phyloP scores from a whole-genome alignment of 2,113 vertebrate genomes.

The Oceanites oceanicus region DNA sequence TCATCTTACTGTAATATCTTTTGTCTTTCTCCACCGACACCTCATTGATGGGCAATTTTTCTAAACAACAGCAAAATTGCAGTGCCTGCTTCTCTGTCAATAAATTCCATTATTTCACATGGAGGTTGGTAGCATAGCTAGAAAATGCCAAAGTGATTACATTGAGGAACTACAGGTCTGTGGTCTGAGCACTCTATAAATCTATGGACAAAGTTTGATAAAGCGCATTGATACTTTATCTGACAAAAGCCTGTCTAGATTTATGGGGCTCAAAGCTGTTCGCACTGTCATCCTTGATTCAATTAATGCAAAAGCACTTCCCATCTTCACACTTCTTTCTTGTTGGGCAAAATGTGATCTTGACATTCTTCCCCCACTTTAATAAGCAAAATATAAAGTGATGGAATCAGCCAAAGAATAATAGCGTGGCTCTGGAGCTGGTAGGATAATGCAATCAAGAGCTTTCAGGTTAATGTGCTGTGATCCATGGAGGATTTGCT shows the following conservation, averaged over 20 bases:
- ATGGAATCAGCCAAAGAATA: background rate
- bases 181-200: conserved; percentile 68
- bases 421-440: background rate
- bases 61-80: conserved; percentile 71
- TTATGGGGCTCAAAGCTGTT: conserved; percentile 41
- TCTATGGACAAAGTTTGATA: conserved; percentile 69
- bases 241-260: conserved; percentile 54
- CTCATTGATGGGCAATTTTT: conserved; percentile 73
- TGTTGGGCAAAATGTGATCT: conserved; percentile 17
- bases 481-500: background rate
- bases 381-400: conserved; percentile 24
- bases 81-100: conserved; percentile 63
- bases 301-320: conserved; percentile 49
- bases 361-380: background rate
- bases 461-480: background rate
- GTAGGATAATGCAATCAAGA: background rate
- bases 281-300: conserved; percentile 7
- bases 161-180: conserved; percentile 45
- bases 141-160: conserved; percentile 69
- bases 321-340: background rate
- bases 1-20: conserved; percentile 53
- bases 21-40: conserved; percentile 59
- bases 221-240: conserved; percentile 64
- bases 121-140: conserved; percentile 47
- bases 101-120: conserved; percentile 73